Evolutionary conservation across 2,797 vertebrate species (phyloP).

Genomic region (Pterois miles): DNA sequence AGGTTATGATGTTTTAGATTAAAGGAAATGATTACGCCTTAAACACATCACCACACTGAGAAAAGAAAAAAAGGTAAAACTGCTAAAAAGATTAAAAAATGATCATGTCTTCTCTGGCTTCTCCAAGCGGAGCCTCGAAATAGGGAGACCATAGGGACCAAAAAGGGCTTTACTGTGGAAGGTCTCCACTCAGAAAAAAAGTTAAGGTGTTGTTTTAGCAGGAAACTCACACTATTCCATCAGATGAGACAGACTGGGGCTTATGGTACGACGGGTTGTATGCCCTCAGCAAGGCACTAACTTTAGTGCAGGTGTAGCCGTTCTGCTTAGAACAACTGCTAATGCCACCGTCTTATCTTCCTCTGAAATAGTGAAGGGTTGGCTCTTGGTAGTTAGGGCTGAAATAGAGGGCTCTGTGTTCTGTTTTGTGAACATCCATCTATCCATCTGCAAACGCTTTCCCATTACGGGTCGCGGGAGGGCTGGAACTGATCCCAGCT

Average conservation of each 20-base stretch:
- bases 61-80: neutral
- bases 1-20: neutral
- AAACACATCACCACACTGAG: neutral
- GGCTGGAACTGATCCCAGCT: too few relatives aligned
- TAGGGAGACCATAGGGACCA: neutral
- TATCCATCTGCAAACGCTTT: too few relatives aligned
- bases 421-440: neutral
- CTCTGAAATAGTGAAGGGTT: neutral
- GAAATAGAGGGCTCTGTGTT: neutral
- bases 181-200: neutral
- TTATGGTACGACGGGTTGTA: neutral
- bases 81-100: neutral
- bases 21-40: neutral
- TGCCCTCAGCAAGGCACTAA: neutral
- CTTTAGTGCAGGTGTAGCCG: neutral
- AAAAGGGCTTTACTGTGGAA: neutral
- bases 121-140: neutral
- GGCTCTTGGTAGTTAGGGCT: neutral
- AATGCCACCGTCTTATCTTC: neutral
- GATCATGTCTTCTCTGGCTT: neutral
- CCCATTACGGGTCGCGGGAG: too few relatives aligned
- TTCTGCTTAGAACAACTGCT: neutral
- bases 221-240: neutral
- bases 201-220: neutral
- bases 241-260: neutral